A percentile compares a stretch with the other conserved stretches of the same genome.
Conservation (phyloP, 2,888 invertebrate genomes). For the Megalurothrips usitatus region DNA sequence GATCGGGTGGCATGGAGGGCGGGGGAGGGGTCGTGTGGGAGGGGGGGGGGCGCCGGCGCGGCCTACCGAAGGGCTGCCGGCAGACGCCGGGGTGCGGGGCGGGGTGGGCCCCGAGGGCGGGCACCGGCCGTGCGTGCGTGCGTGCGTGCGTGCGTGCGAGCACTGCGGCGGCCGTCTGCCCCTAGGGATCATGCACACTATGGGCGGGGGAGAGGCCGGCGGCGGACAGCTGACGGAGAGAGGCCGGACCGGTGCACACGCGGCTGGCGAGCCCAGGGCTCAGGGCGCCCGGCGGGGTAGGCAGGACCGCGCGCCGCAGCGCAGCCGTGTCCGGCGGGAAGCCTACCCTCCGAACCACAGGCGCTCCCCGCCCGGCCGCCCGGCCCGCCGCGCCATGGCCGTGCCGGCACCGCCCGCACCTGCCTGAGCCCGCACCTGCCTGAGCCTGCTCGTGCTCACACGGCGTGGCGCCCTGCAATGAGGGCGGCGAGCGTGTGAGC, state of each 20-base stretch:
- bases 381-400: not conserved
- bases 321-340: not conserved
- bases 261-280: not conserved
- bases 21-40: not conserved
- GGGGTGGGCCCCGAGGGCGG: not conserved
- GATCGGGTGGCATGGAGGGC: not conserved
- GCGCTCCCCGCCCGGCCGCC: not conserved
- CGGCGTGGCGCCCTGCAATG: not conserved
- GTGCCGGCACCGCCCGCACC: not conserved
- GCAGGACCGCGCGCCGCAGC: not conserved
- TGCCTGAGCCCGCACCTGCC: not conserved
- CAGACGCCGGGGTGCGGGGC: not conserved
- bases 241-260: not conserved
- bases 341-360: not conserved
- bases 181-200: not conserved
- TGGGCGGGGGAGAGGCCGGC: not conserved
- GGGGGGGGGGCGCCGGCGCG: constrained; percentile 31
- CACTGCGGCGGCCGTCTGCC: not conserved
- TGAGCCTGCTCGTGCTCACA: not conserved
- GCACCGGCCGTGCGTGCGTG: not conserved
- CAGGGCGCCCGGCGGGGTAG: not conserved
- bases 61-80: not conserved
- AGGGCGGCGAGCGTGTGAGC: not conserved
- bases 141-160: not conserved
- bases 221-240: not conserved